A percentile compares a stretch with the other conserved stretches of the same genome.
Conservation (phyloP, 2,797 vertebrate species). For the Schizothorax lantsangensis region DNA sequence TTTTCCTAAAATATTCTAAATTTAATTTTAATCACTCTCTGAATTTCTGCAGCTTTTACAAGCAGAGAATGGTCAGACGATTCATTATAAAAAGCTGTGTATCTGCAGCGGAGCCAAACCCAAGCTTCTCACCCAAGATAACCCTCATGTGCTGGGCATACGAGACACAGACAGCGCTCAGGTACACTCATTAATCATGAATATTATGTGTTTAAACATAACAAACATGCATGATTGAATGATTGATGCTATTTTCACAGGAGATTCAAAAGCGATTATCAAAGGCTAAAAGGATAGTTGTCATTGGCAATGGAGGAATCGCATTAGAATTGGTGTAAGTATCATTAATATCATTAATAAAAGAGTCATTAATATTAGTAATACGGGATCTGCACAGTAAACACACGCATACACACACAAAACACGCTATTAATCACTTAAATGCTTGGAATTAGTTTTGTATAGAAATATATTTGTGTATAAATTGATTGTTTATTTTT, state of each 20-base stretch:
- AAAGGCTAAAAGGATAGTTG: conserved; percentile 85
- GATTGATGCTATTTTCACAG: conserved; percentile 68
- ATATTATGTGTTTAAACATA: background rate
- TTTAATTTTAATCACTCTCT: background rate
- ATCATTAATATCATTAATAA: background rate
- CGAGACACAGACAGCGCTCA: conserved; percentile 94
- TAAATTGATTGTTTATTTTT: background rate
- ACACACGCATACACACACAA: background rate
- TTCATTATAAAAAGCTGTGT: conserved; percentile 88
- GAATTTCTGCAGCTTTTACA: conserved; percentile 78
- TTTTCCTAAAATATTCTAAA: background rate
- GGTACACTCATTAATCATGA: conserved; percentile 72
- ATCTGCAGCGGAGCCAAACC: conserved; percentile 91
- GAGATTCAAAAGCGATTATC: conserved; percentile 90
- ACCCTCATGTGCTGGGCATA: conserved; percentile 89
- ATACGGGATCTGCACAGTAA: background rate
- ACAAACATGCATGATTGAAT: background rate
- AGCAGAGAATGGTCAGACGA: conserved; percentile 81
- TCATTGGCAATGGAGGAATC: conserved; percentile 96
- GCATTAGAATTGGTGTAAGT: conserved; percentile 96
- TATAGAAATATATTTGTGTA: background rate
- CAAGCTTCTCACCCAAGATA: conserved; percentile 84
- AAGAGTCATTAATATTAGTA: background rate
- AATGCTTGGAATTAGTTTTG: background rate
- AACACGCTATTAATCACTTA: background rate